phyloP scores from a whole-genome alignment of 2,888 invertebrate genomes.

The Hypena proboscidalis region DNA sequence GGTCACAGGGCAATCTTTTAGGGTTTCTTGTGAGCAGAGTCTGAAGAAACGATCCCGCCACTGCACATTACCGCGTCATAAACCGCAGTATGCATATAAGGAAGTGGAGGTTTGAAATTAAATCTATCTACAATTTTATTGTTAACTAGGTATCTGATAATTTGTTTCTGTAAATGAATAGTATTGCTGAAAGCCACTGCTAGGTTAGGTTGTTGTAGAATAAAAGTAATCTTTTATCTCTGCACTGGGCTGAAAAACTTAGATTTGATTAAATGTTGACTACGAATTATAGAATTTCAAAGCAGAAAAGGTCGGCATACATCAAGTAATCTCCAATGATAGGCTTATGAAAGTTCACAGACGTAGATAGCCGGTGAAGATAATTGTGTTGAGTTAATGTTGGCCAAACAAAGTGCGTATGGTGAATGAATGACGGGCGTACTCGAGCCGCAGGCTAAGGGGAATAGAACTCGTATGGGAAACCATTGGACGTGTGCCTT shows the following conservation, averaged over 20 bases:
- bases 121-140: no score
- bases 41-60: slow-evolving; percentile 31
- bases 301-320: slow-evolving; percentile 9
- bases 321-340: slow-evolving; percentile 41
- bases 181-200: slow-evolving; percentile 29
- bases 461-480: slow-evolving; percentile 68
- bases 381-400: slow-evolving; percentile 72
- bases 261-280: no score
- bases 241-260: no score
- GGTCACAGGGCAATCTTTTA: slow-evolving; percentile 64
- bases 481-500: slow-evolving; percentile 49
- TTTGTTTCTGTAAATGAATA: slow-evolving; percentile 29
- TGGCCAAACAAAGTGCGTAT: slow-evolving; percentile 75
- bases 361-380: slow-evolving; percentile 70
- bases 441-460: slow-evolving; percentile 57
- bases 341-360: slow-evolving; percentile 52
- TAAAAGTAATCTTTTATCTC: no score
- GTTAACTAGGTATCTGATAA: no score
- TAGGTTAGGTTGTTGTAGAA: no score
- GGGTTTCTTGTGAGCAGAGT: slow-evolving; percentile 40
- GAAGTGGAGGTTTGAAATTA: no score
- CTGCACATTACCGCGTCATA: slow-evolving; percentile 15
- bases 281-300: no score
- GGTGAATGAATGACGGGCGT: slow-evolving; percentile 68
- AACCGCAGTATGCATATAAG: slow-evolving; percentile 36